Evolutionary conservation across 2,888 invertebrate species (phyloP), one percentile per base, ranked within the genome.

Genomic region (Scaptomyza cyrtandrae): DNA sequence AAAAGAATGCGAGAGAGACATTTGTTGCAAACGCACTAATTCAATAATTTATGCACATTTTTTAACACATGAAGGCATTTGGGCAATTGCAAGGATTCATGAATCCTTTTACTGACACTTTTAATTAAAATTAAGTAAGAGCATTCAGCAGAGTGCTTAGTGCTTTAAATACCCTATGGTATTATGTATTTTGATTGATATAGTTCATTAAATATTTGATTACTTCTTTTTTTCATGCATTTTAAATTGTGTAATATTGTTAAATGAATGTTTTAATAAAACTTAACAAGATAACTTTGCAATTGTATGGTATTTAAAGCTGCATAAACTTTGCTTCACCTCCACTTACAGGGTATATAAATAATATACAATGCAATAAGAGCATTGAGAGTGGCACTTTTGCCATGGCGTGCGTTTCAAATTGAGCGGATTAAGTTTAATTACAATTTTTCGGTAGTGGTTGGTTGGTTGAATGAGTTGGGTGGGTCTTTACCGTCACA

Each of bases 361-460:
- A 54, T 41, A 57, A 62, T 49, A 60, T 68, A 7, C 53, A 59
- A 43, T 35, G 52, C 67, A 44, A 31, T 58, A 35, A 55, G 72
- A 56, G 54, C 57, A 66, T 66, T 72, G 67, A 61, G 61, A 61
- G 60, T 61, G 66, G 64, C 59, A 67, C 78, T 78, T 71, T 78
- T 48, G 75, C 56, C 46, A 69, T 72, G 70, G 65, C 78, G 72
- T 77, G 69, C 81, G 76, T 82, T 74, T 76, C 84, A 82, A 80
- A 82, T 90, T 90, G 89, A 90, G 90, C 89, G 89, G 89, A 90
- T 90, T 90, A 89, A 88, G 88, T 88, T 86, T 83, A 89, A 90
- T 89, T 90, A 89, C 84, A 89, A 86, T 82, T 84, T 80, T 81
- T 85, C 80, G 75, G 65, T 62, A 60, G 46, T 57, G 48, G 43